Percentiles rank a stretch among this genome's conserved stretches.
phyloP scores from a whole-genome alignment of 2,113 vertebrate species.

The Donacobius atricapilla region DNA sequence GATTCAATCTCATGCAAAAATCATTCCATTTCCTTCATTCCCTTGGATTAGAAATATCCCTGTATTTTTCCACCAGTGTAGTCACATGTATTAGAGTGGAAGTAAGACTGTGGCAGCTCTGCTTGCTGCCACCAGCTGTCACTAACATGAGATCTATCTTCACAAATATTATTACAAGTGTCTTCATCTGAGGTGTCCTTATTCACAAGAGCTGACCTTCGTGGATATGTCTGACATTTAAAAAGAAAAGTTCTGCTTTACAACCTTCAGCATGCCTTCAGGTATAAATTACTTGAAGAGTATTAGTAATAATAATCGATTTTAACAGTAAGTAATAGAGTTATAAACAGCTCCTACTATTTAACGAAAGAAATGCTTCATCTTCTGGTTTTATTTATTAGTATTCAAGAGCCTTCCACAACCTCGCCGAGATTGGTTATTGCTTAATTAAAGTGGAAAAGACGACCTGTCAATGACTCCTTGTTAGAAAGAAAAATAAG shows the following conservation, averaged over 20 bases:
- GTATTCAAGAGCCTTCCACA: constrained; percentile 60
- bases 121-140: constrained; percentile 30
- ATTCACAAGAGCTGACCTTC: constrained; percentile 54
- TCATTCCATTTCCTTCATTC: not conserved
- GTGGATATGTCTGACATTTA: constrained; percentile 54
- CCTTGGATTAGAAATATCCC: not conserved
- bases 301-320: constrained; percentile 78
- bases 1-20: not conserved
- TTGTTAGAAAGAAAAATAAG: constrained; percentile 9
- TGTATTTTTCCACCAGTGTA: not conserved
- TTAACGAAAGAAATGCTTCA: constrained; percentile 74
- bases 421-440: constrained; percentile 60
- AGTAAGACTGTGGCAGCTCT: not conserved
- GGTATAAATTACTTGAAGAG: constrained; percentile 66
- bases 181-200: constrained; percentile 51
- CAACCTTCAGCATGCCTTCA: constrained; percentile 55
- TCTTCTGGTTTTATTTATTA: constrained; percentile 72
- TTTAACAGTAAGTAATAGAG: constrained; percentile 75
- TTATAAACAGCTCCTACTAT: constrained; percentile 72
- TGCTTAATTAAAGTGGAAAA: constrained; percentile 74
- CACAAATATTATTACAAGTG: constrained; percentile 64
- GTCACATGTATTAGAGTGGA: not conserved
- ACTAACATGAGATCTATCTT: constrained; percentile 53
- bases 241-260: constrained; percentile 69
- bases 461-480: constrained; percentile 65